Evolutionary conservation across 2,888 invertebrate species (phyloP), one percentile per base, ranked within the genome.

Genomic region (Pollenia labialis): DNA sequence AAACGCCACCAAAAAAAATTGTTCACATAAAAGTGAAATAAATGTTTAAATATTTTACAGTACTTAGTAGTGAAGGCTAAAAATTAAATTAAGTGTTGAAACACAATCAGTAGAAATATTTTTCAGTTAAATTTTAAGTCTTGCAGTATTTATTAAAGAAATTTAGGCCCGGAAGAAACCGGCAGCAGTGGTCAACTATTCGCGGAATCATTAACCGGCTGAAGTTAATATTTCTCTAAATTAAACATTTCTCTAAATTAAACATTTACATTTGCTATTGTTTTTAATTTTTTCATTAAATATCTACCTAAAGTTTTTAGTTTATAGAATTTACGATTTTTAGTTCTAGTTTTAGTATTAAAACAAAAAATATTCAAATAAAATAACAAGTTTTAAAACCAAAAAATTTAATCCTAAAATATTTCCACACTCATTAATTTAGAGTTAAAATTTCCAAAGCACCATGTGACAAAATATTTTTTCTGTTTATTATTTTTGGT

Each of bases 401-500:
- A 52, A 54, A 52, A 58, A 71, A 48, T 60, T 54, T 84, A 72
- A 84, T 79, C 68, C 79, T 79, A 40, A 84, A 68, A 72, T 79
- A 79, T 79, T 79, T 74, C 4, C 66, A 74, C 9, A 74, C 52
- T 68, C 77, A 84, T 84, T 84, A 72, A 77, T 77, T 83, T 76
- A 52, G 60, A 76, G 82, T 69, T 76, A 50, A 69, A 46, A 32
- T 64, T 62, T 56, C 42, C 9, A 54, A 66, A 74, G 62, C 72
- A 81, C 64, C 81, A 75, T 82, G 68, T 69, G 81, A 82, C 81
- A 82, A 82, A 75, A 82, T 81, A 75, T 74, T 75, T 81, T 72
- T 32, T 32, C 6, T 58, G 56, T 68, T 75, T 81, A 68, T 75
- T 75, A 44, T 75, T 75, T 58, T 50, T 75, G 56, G 52, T 76